Conservation (phyloP, 2,113 vertebrate genomes). For the Callopanchax toddi region DNA sequence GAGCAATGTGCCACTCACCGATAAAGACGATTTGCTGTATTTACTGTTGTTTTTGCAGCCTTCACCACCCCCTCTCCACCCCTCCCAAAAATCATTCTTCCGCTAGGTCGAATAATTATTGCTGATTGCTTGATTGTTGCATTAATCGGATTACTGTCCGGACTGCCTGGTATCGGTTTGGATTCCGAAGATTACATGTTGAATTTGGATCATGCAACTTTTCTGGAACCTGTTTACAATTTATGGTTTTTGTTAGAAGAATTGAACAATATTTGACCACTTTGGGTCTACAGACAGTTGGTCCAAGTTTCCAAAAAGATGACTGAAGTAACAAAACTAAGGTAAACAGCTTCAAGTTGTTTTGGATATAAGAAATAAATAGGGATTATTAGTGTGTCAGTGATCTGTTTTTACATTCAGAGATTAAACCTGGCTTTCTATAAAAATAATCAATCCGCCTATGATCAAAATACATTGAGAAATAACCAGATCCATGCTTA, state of each 20-base stretch:
- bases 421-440: too few species aligned
- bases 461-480: too few species aligned
- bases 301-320: too few species aligned
- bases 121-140: constrained; percentile 60
- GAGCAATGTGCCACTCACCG: constrained; percentile 69
- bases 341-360: too few species aligned
- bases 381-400: too few species aligned
- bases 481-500: too few species aligned
- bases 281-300: background rate
- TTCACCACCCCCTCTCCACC: background rate
- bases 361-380: too few species aligned
- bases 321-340: too few species aligned
- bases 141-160: constrained; percentile 62
- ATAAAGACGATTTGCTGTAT: constrained; percentile 67
- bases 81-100: constrained; percentile 7
- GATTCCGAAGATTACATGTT: constrained; percentile 50
- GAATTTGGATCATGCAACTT: constrained; percentile 5
- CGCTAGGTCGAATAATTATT: constrained; percentile 46
- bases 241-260: background rate
- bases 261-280: background rate
- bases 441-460: too few species aligned
- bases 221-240: background rate
- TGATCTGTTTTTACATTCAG: too few species aligned
- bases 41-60: constrained; percentile 59
- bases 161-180: constrained; percentile 37